These are phyloP conservation scores for Dryococelus australis DNA, from an alignment of 2,888 invertebrate genomes.

Conservation along the genomic window DNA sequence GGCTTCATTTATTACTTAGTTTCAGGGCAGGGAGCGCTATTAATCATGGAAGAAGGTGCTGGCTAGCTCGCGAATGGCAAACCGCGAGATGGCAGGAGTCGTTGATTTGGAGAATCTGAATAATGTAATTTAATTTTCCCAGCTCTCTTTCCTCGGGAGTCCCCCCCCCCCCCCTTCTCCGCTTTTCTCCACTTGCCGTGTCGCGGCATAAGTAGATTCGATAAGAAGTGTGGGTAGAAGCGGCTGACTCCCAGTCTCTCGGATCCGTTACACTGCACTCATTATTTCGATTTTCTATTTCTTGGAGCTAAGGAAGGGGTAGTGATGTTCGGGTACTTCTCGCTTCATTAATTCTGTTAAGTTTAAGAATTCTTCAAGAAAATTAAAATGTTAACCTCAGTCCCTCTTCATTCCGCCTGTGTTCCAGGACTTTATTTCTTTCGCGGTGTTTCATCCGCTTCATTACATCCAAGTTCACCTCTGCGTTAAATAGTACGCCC, in stretches of 20 bases:
- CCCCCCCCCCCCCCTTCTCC: background rate
- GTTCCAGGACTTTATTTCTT: background rate
- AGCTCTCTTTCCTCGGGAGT: background rate
- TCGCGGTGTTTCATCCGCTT: background rate
- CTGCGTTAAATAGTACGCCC: background rate
- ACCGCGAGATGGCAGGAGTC: background rate
- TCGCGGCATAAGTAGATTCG: background rate
- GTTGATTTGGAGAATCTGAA: background rate
- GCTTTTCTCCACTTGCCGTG: background rate
- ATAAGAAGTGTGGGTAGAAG: background rate
- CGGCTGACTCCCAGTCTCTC: background rate
- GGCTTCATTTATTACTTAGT: background rate
- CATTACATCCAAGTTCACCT: background rate
- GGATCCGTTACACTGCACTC: background rate
- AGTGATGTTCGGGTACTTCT: background rate
- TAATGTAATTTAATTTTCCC: background rate
- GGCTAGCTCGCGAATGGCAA: too few relatives aligned
- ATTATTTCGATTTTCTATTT: background rate
- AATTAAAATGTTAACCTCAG: too few relatives aligned
- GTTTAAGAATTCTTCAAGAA: background rate
- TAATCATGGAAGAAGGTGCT: background rate
- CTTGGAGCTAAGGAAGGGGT: background rate
- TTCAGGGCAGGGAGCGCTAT: background rate
- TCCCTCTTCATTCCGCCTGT: background rate
- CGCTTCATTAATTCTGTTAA: background rate